Base-by-base conservation (phyloP, 2,113 vertebrate species). In the Dipodomys stephensi region DNA sequence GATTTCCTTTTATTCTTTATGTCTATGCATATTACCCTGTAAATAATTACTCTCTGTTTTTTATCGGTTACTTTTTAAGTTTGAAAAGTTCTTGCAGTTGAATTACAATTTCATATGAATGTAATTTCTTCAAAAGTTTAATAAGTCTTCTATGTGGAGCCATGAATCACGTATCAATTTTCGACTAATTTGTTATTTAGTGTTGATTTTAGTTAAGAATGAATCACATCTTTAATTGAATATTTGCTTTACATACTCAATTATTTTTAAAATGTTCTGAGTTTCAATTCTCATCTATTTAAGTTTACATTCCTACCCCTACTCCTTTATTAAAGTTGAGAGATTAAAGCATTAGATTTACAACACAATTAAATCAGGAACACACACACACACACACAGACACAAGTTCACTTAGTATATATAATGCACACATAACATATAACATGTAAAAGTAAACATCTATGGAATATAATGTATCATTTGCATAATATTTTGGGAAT, bases 141-240 rank as follows among this genome's bases (percentile, higher is more conserved):
- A 39, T 39, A 39, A 39, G 5, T 3, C n/a, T 83, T 25, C 62
- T 6, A 49, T 82, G 39, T 39, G 39, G 39, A 39, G 73, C n/a
- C 9, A 16, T 67, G 49, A 80, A 67, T 84, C 53, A 46, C 35
- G 86, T 25, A 87, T 64, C 4, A 20, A 8, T 72, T 79, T 23
- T 92, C 65, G 53, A 64, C 87, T 74, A 64, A 44, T 72, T 80
- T 25, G 60, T 81, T 46, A 28, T 18, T 73, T 68, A 15, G 30
- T 86, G 60, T 44, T 89, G 76, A 86, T 82, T 83, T 39, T 76
- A 72, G 28, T 79, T 77, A 77, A 83, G n/a, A 83, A 86, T 57
- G 77, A 60, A 81, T 80, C 13, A 81, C 6, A 7, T 57, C 22
- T 83, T 95, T 74, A 46, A 35, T 69, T 89, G 39, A 81, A 32